These are phyloP conservation scores for Palythoa grandiflora DNA, from an alignment of 92 coral and sea anemone genomes.

Conservation along the genomic window DNA sequence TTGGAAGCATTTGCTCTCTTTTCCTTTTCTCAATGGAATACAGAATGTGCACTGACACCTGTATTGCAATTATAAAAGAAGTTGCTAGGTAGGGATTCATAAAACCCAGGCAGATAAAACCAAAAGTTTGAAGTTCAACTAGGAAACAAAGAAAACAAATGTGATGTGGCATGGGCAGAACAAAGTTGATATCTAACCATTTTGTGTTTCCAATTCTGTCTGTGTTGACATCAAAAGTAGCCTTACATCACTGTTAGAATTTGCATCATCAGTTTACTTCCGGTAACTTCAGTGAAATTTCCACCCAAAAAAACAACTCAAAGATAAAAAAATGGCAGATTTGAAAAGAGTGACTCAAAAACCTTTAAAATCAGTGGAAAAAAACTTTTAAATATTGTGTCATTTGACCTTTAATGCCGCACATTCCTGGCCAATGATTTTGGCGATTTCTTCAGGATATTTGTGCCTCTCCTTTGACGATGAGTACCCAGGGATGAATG, in stretches of 20 bases:
- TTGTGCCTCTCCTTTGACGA: no score
- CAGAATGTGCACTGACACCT: slow-evolving; percentile 37
- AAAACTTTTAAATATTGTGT: neutral
- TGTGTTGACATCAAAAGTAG: neutral
- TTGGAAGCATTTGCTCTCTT: neutral
- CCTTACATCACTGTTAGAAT: slow-evolving; percentile 5
- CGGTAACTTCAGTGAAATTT: neutral
- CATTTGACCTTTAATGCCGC: slow-evolving; percentile 1
- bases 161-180: neutral
- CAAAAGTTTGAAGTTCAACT: neutral
- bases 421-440: no score
- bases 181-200: neutral
- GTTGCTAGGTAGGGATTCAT: neutral
- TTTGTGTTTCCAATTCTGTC: slow-evolving; percentile 20
- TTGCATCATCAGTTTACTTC: neutral
- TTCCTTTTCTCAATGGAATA: slow-evolving; percentile 17
- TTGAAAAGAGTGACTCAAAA: neutral
- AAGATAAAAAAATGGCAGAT: no score
- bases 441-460: no score
- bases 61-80: neutral
- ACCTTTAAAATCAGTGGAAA: neutral
- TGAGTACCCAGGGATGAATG: no score
- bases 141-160: neutral
- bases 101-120: neutral
- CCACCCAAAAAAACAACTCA: neutral